A percentile compares a stretch with the other conserved stretches of the same genome.
phyloP scores from a whole-genome alignment of 2,113 vertebrate species.

The Pyrgilauda ruficollis region DNA sequence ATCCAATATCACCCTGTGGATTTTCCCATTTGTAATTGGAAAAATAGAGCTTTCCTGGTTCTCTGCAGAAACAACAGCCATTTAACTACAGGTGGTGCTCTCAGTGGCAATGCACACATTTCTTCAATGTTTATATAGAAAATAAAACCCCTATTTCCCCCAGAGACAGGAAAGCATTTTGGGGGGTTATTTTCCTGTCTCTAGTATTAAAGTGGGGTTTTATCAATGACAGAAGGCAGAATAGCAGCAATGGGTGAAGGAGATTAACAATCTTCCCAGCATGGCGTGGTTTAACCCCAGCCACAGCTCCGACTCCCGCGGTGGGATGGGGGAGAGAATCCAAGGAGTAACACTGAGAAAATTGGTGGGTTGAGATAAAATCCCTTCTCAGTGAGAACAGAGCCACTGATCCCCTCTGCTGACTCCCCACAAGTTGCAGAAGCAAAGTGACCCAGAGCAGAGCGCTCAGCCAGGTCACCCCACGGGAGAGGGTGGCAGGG shows the following conservation, averaged over 20 bases:
- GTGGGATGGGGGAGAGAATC: not conserved
- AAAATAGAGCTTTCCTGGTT: conserved; percentile 26
- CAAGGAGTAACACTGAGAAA: not conserved
- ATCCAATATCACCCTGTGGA: conserved; percentile 32
- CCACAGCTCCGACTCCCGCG: not conserved
- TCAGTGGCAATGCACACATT: not conserved
- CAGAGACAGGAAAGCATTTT: not conserved
- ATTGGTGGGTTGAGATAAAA: not conserved
- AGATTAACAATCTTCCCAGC: not conserved
- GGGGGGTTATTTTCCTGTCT: conserved; percentile 10
- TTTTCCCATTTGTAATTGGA: conserved; percentile 47
- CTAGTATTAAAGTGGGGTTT: not conserved
- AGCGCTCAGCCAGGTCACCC: not conserved
- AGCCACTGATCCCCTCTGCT: not conserved
- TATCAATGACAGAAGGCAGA: not conserved
- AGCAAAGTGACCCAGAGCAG: not conserved
- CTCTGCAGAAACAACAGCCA: conserved; percentile 39
- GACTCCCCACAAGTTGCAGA: not conserved
- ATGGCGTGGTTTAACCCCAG: not conserved
- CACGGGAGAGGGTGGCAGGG: not conserved
- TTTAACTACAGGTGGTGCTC: conserved; percentile 66
- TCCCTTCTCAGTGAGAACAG: accelerated
- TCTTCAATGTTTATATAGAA: conserved; percentile 2
- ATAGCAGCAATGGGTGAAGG: not conserved
- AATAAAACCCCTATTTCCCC: not conserved